These are phyloP conservation scores for Lytechinus variegatus DNA, from an alignment of 35 echinoderm and acorn worm species.

Conservation along the genomic window DNA sequence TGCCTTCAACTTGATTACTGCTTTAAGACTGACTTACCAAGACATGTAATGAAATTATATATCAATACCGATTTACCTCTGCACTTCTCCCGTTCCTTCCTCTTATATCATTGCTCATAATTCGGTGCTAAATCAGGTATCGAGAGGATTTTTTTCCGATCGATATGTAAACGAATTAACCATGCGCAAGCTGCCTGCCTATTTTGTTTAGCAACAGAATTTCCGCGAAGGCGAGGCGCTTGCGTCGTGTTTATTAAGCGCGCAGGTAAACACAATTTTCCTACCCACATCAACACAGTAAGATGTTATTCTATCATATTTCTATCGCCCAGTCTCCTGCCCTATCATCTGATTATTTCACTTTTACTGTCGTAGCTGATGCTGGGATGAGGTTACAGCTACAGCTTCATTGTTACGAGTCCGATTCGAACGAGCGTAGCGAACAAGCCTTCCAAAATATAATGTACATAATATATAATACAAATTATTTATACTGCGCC, in stretches of 20 bases:
- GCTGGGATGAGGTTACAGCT: not conserved
- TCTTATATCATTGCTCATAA: not conserved
- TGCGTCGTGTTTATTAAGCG: constrained; percentile 1
- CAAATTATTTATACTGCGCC: no score
- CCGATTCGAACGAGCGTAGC: no score
- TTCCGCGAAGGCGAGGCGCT: constrained; percentile 20
- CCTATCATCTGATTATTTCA: not conserved
- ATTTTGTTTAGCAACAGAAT: constrained; percentile 42
- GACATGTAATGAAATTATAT: not conserved
- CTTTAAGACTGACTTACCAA: not conserved
- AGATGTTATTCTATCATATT: constrained; percentile 6
- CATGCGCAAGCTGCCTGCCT: constrained; percentile 20
- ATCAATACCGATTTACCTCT: not conserved
- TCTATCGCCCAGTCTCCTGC: not conserved
- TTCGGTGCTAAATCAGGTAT: not conserved
- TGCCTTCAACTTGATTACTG: not conserved
- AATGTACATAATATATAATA: no score
- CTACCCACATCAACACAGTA: not conserved
- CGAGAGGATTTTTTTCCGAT: not conserved
- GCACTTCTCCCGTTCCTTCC: not conserved
- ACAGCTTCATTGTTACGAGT: no score
- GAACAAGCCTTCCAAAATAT: no score
- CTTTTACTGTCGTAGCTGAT: not conserved
- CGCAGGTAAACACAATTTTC: constrained; percentile 27
- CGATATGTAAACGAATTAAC: not conserved